These are phyloP conservation scores for Myrmecobius fasciatus DNA, from an alignment of 2,113 vertebrate species.

Conservation along the genomic window DNA sequence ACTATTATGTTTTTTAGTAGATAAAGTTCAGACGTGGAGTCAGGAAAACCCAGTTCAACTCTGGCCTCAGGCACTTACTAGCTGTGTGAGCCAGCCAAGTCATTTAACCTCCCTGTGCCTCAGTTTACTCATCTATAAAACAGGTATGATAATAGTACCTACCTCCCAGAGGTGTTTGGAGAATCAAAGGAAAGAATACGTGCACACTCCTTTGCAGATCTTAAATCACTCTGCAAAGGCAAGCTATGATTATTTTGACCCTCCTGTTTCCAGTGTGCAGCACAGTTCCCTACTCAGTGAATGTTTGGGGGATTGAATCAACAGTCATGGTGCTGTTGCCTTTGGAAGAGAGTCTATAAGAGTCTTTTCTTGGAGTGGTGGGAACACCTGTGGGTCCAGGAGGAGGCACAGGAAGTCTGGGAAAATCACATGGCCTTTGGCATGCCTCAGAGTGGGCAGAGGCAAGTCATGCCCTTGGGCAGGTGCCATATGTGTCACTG, in stretches of 20 bases:
- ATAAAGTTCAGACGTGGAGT: background rate
- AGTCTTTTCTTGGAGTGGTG: background rate
- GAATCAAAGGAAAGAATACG: background rate
- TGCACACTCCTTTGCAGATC: background rate
- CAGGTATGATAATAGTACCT: background rate
- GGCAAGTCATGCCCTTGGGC: slow-evolving; percentile 27
- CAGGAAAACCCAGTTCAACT: background rate
- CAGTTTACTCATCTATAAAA: background rate
- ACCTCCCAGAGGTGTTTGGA: background rate
- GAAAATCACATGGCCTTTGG: background rate
- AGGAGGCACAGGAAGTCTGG: background rate
- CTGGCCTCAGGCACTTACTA: background rate
- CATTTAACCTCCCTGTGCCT: background rate
- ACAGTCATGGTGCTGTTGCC: background rate
- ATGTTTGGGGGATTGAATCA: background rate
- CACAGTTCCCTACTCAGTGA: background rate
- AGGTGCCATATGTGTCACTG: slow-evolving; percentile 45
- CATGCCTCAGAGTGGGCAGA: background rate
- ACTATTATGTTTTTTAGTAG: no score
- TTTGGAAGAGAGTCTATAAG: background rate
- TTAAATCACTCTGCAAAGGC: background rate
- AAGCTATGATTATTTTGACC: background rate
- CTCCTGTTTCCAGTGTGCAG: background rate
- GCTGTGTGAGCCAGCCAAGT: no score
- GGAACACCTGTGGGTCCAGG: background rate